Evolutionary conservation across 2,113 vertebrate genomes (phyloP).

Genomic region (Montifringilla adamsi): DNA sequence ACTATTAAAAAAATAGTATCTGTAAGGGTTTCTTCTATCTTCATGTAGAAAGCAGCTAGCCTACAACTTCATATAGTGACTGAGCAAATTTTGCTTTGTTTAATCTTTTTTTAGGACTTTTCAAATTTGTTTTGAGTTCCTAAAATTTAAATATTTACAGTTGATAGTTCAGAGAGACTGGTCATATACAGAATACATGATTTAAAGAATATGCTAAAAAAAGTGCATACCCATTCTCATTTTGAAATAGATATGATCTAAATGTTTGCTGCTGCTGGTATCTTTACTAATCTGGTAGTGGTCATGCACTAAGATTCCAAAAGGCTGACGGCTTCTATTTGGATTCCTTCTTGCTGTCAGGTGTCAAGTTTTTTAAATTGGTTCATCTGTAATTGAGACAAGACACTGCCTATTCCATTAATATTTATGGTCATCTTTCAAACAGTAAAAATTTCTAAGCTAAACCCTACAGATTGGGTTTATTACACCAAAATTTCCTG

Average conservation of each 20-base stretch:
- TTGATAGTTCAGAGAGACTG: not conserved
- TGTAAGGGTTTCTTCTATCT: not conserved
- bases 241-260: constrained; percentile 49
- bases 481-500: not conserved
- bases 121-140: not conserved
- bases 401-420: not conserved
- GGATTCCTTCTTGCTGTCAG: constrained; percentile 30
- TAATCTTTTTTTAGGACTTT: not conserved
- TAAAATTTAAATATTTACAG: not conserved
- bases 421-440: not conserved
- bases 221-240: not conserved
- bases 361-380: constrained; percentile 37
- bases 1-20: not conserved
- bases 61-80: not conserved
- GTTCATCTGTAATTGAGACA: constrained; percentile 26
- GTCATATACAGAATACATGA: not conserved
- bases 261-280: constrained; percentile 17
- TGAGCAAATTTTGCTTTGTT: not conserved
- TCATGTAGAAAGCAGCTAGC: not conserved
- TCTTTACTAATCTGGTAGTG: constrained; percentile 47
- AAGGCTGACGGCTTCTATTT: constrained; percentile 58
- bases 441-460: not conserved
- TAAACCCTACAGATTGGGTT: not conserved
- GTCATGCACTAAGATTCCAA: constrained; percentile 59
- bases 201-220: not conserved